Percentiles rank a stretch among this genome's conserved stretches.
Conservation (phyloP, 1,140 invertebrate species). For the Dendroctonus ponderosae region DNA sequence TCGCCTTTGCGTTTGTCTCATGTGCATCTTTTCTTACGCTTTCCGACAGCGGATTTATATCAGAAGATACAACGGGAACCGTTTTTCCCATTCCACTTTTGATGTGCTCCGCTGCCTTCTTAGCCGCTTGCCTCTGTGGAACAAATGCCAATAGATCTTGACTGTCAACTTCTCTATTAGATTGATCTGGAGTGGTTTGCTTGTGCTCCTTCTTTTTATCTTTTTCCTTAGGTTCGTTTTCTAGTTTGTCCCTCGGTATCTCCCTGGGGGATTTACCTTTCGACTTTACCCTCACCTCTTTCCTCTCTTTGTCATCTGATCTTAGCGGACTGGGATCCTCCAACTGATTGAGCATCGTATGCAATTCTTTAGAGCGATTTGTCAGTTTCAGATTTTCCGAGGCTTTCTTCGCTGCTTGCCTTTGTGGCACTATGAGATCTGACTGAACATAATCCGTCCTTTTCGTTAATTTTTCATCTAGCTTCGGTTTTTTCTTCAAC, state of each 20-base stretch:
- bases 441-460: constrained; percentile 60
- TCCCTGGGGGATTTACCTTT: constrained; percentile 50
- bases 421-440: constrained; percentile 84
- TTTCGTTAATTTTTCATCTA: constrained; percentile 46
- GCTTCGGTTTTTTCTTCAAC: constrained; percentile 54
- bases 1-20: constrained; percentile 43
- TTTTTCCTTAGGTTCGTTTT: constrained; percentile 30
- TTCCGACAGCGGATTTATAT: constrained; percentile 16
- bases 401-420: constrained; percentile 87
- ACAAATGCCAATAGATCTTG: constrained; percentile 79
- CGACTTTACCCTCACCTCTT: constrained; percentile 44
- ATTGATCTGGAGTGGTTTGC: constrained; percentile 52
- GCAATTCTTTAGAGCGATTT: constrained; percentile 43
- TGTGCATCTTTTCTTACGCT: constrained; percentile 26
- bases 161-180: constrained; percentile 58
- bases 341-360: constrained; percentile 47
- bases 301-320: constrained; percentile 46
- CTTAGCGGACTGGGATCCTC: constrained; percentile 48
- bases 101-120: constrained; percentile 86
- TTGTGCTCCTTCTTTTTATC: constrained; percentile 39
- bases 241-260: constrained; percentile 5
- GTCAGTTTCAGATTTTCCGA: constrained; percentile 76
- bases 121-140: constrained; percentile 84
- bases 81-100: constrained; percentile 75
- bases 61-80: not conserved